phyloP scores from a whole-genome alignment of 2,113 vertebrate genomes.

The Pardalotus punctatus region DNA sequence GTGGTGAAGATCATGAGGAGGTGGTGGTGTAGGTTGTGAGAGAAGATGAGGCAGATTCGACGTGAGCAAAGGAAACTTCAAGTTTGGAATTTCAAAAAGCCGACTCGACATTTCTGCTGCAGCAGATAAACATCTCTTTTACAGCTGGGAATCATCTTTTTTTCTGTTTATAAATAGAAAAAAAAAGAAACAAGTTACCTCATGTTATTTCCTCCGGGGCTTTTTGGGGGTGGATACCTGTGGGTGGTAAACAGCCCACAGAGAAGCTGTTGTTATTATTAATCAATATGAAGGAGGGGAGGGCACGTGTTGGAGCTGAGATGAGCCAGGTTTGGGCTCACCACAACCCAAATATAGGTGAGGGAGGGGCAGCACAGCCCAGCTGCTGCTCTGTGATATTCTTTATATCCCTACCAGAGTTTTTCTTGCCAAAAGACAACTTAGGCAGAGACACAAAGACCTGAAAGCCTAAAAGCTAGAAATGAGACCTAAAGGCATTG shows the following conservation, averaged over 20 bases:
- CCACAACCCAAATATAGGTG: neutral
- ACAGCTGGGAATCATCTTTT: conserved; percentile 42
- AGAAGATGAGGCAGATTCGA: conserved; percentile 31
- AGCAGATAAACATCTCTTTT: conserved; percentile 72
- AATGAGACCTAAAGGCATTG: neutral
- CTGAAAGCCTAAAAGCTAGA: neutral
- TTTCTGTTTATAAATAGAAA: conserved; percentile 69
- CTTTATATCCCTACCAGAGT: neutral
- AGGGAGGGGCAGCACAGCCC: neutral
- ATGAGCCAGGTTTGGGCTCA: neutral
- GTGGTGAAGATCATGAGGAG: neutral
- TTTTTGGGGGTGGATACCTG: neutral
- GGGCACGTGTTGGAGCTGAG: neutral
- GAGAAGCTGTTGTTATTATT: neutral
- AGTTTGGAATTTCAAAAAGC: conserved; percentile 69
- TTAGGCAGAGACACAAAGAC: neutral
- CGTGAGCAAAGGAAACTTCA: conserved; percentile 56
- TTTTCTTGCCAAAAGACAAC: neutral
- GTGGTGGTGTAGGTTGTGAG: conserved; percentile 56
- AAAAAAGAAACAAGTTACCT: neutral
- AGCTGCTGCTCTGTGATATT: neutral
- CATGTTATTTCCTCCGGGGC: conserved; percentile 66
- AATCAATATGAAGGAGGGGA: neutral
- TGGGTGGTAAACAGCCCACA: conserved; percentile 1
- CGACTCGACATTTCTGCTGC: conserved; percentile 67